Evolutionary conservation across 1,140 invertebrate species (phyloP).

Genomic region (Lasioglossum albipes): DNA sequence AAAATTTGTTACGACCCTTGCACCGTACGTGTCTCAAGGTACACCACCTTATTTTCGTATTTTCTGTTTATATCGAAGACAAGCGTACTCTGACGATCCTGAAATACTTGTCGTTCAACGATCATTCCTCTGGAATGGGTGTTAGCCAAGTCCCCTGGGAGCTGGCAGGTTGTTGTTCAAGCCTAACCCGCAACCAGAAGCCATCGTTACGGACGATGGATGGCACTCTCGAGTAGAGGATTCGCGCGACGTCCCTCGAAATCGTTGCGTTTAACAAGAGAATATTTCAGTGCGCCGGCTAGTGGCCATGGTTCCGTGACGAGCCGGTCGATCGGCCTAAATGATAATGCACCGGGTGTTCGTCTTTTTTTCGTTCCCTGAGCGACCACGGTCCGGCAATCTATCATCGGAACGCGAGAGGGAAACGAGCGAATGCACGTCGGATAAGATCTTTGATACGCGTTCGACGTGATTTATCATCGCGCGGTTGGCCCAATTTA

Average conservation of each 20-base stretch:
- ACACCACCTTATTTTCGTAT: too few species aligned
- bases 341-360: constrained; percentile 49
- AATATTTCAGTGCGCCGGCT: constrained; percentile 17
- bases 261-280: constrained; percentile 23
- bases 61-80: too few species aligned
- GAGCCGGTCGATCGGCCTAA: constrained; percentile 41
- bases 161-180: too few species aligned
- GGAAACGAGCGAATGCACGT: constrained; percentile 39
- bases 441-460: constrained; percentile 52
- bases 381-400: constrained; percentile 19
- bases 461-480: constrained; percentile 51
- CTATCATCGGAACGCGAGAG: constrained; percentile 40
- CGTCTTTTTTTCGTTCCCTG: constrained; percentile 32
- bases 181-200: background rate
- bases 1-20: too few species aligned
- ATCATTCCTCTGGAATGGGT: too few species aligned
- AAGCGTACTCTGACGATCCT: too few species aligned
- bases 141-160: too few species aligned
- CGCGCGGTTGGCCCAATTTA: constrained; percentile 41
- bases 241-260: constrained; percentile 1
- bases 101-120: too few species aligned
- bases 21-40: too few species aligned
- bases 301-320: constrained; percentile 36
- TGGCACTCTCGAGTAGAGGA: background rate
- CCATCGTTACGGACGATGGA: background rate